A percentile compares a stretch with the other conserved stretches of the same genome.
Evolutionary conservation across 2,797 vertebrate genomes (phyloP).

Genomic region (Chrosomus eos): DNA sequence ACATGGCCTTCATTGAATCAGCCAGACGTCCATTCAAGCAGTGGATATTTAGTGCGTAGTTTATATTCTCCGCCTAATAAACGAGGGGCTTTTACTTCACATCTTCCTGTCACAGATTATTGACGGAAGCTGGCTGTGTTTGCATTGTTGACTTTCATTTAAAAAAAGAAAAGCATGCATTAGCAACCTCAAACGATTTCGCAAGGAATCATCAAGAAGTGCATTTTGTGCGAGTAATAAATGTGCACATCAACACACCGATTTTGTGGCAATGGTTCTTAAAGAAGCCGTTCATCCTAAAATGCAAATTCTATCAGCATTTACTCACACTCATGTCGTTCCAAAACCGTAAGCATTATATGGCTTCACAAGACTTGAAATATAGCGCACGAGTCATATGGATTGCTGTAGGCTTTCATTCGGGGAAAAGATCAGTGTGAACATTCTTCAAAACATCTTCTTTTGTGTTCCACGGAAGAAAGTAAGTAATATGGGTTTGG

Average conservation of each 20-base stretch:
- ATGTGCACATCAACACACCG: constrained; percentile 26
- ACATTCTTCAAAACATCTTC: neutral
- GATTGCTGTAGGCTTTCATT: neutral
- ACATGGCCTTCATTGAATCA: constrained; percentile 16
- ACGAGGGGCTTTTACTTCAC: neutral
- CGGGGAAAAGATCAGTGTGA: neutral
- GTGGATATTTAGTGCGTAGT: neutral
- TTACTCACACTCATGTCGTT: constrained; percentile 2
- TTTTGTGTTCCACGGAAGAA: neutral
- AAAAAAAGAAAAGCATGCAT: constrained; percentile 6
- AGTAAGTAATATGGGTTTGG: neutral
- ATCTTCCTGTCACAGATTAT: constrained; percentile 1
- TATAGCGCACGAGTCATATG: neutral
- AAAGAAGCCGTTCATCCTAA: neutral
- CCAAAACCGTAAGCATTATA: neutral
- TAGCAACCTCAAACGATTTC: constrained; percentile 15
- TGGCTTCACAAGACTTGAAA: constrained; percentile 3
- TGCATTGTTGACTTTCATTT: neutral
- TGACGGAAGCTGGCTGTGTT: neutral
- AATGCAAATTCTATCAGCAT: neutral
- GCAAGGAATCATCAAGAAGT: constrained; percentile 34
- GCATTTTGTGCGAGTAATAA: constrained; percentile 32
- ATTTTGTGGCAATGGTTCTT: constrained; percentile 2
- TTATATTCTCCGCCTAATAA: constrained; percentile 3
- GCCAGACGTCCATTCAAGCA: constrained; percentile 20